Base-by-base conservation (phyloP, 2,113 vertebrate species). In the Alosa alosa region DNA sequence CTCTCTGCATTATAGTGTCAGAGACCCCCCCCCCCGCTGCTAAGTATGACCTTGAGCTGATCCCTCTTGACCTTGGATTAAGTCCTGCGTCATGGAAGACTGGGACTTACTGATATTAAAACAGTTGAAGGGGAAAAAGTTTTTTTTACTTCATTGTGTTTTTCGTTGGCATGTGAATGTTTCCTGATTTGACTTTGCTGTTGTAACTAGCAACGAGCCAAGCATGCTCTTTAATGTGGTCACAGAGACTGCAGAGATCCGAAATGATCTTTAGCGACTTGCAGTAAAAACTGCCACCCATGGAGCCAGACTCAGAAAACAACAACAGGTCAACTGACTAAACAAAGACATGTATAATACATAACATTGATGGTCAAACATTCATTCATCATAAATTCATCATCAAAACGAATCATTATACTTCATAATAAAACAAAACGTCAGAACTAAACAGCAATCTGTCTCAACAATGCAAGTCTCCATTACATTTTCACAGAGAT, bases 51-150 rank as follows among this genome's bases (percentile, higher is more conserved):
- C 64, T 72, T 72, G 64, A 72, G 25, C 64, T 72, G 64, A 72
- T 72, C 64, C 64, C 64, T 72, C 64, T 72, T 72, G 64, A 72
- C 64, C 64, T 72, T 72, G 64, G 64, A 72, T 72, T 72, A 72
- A 11, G 64, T 11, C 64, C 25, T 72, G 64, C 64, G 64, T 72
- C 64, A 72, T 72, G 64, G 64, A 72, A 36, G 64, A 36, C 64
- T 1, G 25, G 31, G 64, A 36, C 15, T 72, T 31, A 36, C n/a
- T 72, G 25, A 36, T 72, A 36, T 72, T 3, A 25, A 3, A 8
- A 36, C 8, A 72, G 64, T 72, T 25, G 31, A 72, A 36, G 60
- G 60, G 22, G 25, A 20, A n/a, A 36, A 13, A 25, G 31, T 72
- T 72, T 72, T 1, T 11, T 25, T 25, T 64, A 1, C 64, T 25